A percentile compares a stretch with the other conserved stretches of the same genome.
phyloP scores from a whole-genome alignment of 2,797 vertebrate genomes.

The Gymnopithys bicolor region DNA sequence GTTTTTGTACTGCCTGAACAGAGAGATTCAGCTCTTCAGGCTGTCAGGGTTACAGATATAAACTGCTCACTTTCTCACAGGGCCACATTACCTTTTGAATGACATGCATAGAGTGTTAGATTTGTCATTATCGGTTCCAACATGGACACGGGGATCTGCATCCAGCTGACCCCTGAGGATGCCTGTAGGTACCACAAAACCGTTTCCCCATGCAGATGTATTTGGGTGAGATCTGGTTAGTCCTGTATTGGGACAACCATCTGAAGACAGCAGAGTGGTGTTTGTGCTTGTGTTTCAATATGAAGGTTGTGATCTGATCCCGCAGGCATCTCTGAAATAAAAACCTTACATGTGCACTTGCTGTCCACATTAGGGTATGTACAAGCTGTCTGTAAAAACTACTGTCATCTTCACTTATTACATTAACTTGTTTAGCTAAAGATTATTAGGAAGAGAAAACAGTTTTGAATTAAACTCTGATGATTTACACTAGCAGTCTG shows the following conservation, averaged over 20 bases:
- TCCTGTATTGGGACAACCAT: neutral
- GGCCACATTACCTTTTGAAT: neutral
- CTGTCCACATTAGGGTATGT: neutral
- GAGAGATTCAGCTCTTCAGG: neutral
- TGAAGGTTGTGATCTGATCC: neutral
- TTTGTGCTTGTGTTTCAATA: neutral
- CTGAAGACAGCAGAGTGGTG: neutral
- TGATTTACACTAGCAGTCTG: slow-evolving; percentile 30
- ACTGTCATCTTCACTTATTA: neutral
- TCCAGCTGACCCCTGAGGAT: neutral
- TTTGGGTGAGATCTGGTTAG: neutral
- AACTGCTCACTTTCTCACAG: neutral
- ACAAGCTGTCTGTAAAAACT: neutral
- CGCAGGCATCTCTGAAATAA: neutral
- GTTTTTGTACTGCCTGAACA: neutral
- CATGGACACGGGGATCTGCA: fast-evolving
- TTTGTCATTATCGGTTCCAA: neutral
- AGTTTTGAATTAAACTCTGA: neutral
- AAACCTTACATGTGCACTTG: neutral
- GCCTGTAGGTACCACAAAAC: neutral
- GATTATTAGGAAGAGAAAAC: neutral
- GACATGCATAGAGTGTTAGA: neutral
- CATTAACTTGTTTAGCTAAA: neutral
- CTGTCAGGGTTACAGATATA: neutral
- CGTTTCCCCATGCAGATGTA: neutral